Percentiles rank a stretch among this genome's conserved stretches.
These are phyloP conservation scores for Vannuccia rotundouncinata DNA, from an alignment of 2,888 invertebrate species.

Conservation along the genomic window DNA sequence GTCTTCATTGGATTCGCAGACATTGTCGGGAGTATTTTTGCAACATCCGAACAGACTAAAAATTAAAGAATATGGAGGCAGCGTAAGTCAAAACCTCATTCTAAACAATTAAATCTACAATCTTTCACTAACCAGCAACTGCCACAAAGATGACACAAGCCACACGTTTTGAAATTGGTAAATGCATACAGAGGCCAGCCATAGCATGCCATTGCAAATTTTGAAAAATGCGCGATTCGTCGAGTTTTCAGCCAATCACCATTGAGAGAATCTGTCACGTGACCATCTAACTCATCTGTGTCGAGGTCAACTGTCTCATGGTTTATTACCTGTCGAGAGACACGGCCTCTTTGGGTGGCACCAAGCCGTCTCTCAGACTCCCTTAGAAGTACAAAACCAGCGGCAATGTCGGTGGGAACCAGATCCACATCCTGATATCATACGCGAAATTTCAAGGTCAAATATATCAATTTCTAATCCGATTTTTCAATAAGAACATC, in stretches of 20 bases:
- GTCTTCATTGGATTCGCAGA: too few relatives aligned
- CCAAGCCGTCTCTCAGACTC: not conserved
- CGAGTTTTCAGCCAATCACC: constrained; percentile 70
- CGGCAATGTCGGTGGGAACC: constrained; percentile 79
- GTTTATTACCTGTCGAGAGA: not conserved
- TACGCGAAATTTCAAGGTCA: not conserved
- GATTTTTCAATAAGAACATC: too few relatives aligned
- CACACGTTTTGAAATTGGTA: constrained; percentile 62
- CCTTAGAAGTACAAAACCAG: constrained; percentile 73
- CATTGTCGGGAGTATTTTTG: too few relatives aligned
- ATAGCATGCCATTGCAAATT: constrained; percentile 74
- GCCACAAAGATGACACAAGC: not conserved
- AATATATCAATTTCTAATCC: too few relatives aligned
- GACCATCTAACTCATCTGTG: not conserved
- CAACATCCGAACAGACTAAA: too few relatives aligned
- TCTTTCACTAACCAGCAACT: not conserved
- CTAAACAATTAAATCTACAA: too few relatives aligned
- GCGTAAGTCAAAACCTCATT: too few relatives aligned
- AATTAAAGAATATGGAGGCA: too few relatives aligned
- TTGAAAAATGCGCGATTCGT: constrained; percentile 69
- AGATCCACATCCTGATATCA: constrained; percentile 67
- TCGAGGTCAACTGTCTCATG: not conserved
- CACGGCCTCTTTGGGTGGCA: not conserved
- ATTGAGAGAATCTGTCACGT: not conserved
- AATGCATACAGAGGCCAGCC: constrained; percentile 81